These are phyloP conservation scores for Lycophotia porphyrea DNA, from an alignment of 2,888 invertebrate genomes.

Conservation along the genomic window DNA sequence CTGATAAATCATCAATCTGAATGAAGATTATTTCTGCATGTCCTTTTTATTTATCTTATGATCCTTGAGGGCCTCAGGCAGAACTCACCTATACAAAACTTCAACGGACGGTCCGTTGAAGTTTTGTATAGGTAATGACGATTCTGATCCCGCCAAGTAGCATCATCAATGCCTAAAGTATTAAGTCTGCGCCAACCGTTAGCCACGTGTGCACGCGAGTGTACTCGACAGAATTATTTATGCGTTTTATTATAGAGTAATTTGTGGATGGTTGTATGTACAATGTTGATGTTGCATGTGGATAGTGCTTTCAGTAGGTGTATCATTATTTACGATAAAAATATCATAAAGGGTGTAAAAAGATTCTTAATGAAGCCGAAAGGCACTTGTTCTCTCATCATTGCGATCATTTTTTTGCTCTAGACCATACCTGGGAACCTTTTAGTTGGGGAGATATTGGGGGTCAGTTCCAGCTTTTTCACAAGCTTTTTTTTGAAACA, in stretches of 20 bases:
- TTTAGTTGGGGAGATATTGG: too few species aligned
- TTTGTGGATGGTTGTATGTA: constrained; percentile 57
- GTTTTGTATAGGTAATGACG: too few species aligned
- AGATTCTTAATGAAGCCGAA: too few species aligned
- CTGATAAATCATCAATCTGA: neutral
- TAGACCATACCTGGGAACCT: too few species aligned
- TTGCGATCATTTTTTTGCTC: too few species aligned
- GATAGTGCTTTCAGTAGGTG: constrained; percentile 38
- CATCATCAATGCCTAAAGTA: neutral
- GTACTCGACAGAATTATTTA: constrained; percentile 60
- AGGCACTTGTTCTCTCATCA: too few species aligned
- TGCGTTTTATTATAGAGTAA: constrained; percentile 59
- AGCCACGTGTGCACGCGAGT: constrained; percentile 37
- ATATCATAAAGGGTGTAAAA: too few species aligned
- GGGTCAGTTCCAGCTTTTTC: too few species aligned
- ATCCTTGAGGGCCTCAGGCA: neutral
- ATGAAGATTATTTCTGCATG: neutral
- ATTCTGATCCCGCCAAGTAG: neutral
- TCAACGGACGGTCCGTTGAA: neutral
- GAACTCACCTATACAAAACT: neutral
- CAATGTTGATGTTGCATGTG: constrained; percentile 31
- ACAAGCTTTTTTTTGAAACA: too few species aligned
- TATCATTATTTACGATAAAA: constrained; percentile 38
- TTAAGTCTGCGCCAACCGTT: constrained; percentile 6
- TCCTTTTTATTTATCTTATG: neutral